Percentiles rank a stretch among this genome's conserved stretches.
phyloP scores from a whole-genome alignment of 2,797 vertebrate genomes.

The Sphaeramia orbicularis region DNA sequence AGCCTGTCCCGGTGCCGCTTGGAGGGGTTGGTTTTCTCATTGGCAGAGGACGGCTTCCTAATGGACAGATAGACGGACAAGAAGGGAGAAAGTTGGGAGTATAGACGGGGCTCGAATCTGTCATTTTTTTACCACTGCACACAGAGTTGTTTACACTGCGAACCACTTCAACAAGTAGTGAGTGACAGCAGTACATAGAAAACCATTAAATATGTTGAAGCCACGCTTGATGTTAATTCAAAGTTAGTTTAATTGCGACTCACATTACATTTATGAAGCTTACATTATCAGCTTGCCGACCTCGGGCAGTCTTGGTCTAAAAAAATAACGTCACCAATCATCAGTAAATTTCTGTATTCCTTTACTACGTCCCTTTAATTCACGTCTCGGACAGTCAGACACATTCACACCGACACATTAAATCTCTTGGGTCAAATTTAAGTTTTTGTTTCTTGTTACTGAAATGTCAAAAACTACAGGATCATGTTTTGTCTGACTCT shows the following conservation, averaged over 20 bases:
- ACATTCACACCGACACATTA: background rate
- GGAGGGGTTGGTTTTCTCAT: conserved; percentile 95
- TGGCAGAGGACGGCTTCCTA: conserved; percentile 89
- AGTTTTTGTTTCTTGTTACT: background rate
- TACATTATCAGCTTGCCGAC: background rate
- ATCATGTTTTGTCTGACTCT: conserved; percentile 8
- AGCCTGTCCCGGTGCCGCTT: conserved; percentile 96
- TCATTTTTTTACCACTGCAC: conserved; percentile 10
- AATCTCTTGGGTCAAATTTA: too few species aligned
- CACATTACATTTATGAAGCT: conserved; percentile 7
- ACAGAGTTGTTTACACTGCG: conserved; percentile 10
- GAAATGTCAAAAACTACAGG: conserved; percentile 4
- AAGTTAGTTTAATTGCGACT: conserved; percentile 14
- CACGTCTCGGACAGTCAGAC: too few species aligned
- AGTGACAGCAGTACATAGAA: background rate
- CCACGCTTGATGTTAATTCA: background rate
- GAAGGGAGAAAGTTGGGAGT: background rate
- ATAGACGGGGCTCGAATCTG: background rate
- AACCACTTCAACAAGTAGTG: background rate
- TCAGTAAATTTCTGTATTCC: background rate
- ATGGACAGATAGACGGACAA: conserved; percentile 20
- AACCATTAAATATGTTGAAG: conserved; percentile 5
- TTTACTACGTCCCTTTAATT: too few species aligned
- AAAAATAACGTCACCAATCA: conserved; percentile 15
- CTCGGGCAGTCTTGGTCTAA: conserved; percentile 7